Evolutionary conservation across 1,140 invertebrate species (phyloP), one percentile per base, ranked within the genome.

Genomic region (Contarinia nasturtii): DNA sequence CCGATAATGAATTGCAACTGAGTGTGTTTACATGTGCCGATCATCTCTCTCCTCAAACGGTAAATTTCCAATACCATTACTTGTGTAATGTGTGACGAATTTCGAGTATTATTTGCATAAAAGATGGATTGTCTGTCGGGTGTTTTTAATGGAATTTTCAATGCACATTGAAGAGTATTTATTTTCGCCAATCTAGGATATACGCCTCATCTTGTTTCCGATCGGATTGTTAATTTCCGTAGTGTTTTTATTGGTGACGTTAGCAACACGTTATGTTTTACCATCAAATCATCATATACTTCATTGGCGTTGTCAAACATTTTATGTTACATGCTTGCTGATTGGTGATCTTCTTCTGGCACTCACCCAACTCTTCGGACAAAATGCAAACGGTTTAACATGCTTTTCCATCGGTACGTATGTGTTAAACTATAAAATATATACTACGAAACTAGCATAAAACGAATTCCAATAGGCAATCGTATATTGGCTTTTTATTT

Each of bases 271-370:
- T 7, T 82, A 77, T 56, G 68, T 84, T 51, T 64, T 86, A 55
- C 82, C 82, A 22, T 75, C 79, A 15, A 79, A 78, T 48, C 82
- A 86, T 67, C 82, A 86, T 69, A 79, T 82, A 41, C 67, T 86
- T 49, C 83, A 86, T 63, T 86, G 82, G 82, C 71, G 80, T 48
- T 86, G 82, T 57, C 83, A 86, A 69, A 84, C 81, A 46, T 76
- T 82, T 65, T 81, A 86, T 61, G 80, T 87, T 50, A 75, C 75
- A 44, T 83, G 82, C 57, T 71, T 87, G 47, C 73, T 86, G 61
- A 64, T 85, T 49, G 82, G 80, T 38, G 77, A 85, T 61, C 68
- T 84, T 36, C 68, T 83, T 55, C 72, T 86, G 60, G 82, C 80
- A 49, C 72, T 77, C 56, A 77, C 77, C 54, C 82, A 83, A 57